Conservation (phyloP, 2,797 vertebrate genomes). For the Lindbergichthys nudifrons region DNA sequence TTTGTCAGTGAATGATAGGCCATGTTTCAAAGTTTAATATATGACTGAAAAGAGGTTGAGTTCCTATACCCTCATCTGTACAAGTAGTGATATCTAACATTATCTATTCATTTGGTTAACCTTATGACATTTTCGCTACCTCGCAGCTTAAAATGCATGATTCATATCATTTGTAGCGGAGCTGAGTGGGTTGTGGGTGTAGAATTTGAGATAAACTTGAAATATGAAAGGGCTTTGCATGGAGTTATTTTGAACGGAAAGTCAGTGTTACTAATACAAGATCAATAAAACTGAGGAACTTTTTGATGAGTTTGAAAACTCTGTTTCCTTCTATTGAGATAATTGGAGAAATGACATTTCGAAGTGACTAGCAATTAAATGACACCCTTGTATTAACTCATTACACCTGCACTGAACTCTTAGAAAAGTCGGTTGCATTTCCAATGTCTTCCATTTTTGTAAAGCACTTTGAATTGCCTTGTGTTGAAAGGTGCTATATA, state of each 20-base stretch:
- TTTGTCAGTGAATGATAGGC: background rate
- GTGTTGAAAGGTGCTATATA: no score
- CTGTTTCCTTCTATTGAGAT: constrained; percentile 1
- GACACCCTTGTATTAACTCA: background rate
- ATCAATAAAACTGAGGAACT: background rate
- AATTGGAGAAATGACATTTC: background rate
- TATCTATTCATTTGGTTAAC: constrained; percentile 37
- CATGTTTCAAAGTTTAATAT: background rate
- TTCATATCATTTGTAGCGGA: constrained; percentile 23
- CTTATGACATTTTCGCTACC: constrained; percentile 28
- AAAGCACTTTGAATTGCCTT: no score
- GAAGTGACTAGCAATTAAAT: background rate
- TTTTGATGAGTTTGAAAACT: constrained; percentile 8
- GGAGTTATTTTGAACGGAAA: constrained; percentile 5
- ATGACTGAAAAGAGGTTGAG: background rate
- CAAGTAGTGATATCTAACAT: constrained; percentile 22
- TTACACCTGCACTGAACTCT: background rate
- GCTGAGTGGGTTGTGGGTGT: constrained; percentile 42
- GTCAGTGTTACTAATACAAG: constrained; percentile 7
- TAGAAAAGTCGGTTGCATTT: background rate
- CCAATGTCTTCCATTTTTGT: no score
- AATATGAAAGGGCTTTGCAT: constrained; percentile 30
- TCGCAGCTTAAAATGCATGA: constrained; percentile 28
- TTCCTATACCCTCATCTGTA: background rate
- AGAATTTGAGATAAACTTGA: constrained; percentile 36